Percentiles rank a stretch among this genome's conserved stretches.
phyloP scores from a whole-genome alignment of 1,140 invertebrate species.

The Drosophila nigromelanica region DNA sequence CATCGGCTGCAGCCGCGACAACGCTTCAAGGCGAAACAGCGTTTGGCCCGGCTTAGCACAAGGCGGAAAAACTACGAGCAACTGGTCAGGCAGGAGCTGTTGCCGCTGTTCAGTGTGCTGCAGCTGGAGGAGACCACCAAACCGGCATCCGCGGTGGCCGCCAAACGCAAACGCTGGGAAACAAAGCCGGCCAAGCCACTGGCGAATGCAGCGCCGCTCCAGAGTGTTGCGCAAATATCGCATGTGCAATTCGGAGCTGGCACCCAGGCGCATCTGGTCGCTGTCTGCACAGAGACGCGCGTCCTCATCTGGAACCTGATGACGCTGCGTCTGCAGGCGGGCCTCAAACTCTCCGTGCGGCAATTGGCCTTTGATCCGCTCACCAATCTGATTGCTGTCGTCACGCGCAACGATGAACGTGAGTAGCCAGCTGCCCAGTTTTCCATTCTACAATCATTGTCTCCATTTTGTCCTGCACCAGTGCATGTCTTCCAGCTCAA shows the following conservation, averaged over 20 bases:
- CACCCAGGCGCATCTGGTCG: slow-evolving; percentile 87
- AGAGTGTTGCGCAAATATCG: slow-evolving; percentile 78
- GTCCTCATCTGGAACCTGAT: slow-evolving; percentile 90
- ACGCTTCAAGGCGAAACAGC: slow-evolving; percentile 76
- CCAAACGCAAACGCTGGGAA: slow-evolving; percentile 31
- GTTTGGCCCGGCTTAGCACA: slow-evolving; percentile 43
- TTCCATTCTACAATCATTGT: not conserved
- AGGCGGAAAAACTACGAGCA: slow-evolving; percentile 48
- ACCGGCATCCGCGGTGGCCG: not conserved
- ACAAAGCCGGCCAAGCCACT: slow-evolving; percentile 7
- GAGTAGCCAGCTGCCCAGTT: slow-evolving; percentile 49
- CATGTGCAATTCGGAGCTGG: slow-evolving; percentile 87
- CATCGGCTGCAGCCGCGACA: slow-evolving; percentile 44
- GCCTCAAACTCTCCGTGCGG: slow-evolving; percentile 84
- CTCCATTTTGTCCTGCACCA: slow-evolving; percentile 61
- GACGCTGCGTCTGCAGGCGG: slow-evolving; percentile 85
- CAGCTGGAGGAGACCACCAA: slow-evolving; percentile 56
- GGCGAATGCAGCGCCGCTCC: slow-evolving; percentile 32
- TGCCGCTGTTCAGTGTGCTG: slow-evolving; percentile 63
- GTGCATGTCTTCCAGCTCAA: slow-evolving; percentile 87
- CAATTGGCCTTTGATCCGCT: slow-evolving; percentile 87
- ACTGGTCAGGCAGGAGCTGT: slow-evolving; percentile 50
- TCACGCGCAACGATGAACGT: slow-evolving; percentile 87
- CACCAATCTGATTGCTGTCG: slow-evolving; percentile 87
- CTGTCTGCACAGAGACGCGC: slow-evolving; percentile 84